These are phyloP conservation scores for Meiosimyza platycephala DNA, from an alignment of 2,888 invertebrate genomes.

Conservation along the genomic window DNA sequence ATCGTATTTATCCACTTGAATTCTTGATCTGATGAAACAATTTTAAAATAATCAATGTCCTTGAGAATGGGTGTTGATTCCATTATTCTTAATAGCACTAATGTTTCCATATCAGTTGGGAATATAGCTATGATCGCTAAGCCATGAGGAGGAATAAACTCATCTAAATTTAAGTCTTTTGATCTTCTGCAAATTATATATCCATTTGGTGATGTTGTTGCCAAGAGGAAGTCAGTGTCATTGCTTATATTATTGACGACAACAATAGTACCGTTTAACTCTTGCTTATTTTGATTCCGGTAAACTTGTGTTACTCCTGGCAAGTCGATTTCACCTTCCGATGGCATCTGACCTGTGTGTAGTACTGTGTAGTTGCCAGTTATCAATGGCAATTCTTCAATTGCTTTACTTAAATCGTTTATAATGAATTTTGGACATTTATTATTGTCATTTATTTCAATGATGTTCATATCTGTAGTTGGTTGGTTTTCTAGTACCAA, in stretches of 20 bases:
- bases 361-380: conserved; percentile 72
- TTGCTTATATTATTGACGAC: background rate
- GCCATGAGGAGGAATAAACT: background rate
- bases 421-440: conserved; percentile 67
- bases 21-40: conserved; percentile 46
- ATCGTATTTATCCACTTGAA: conserved; percentile 51
- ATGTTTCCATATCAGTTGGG: background rate
- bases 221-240: background rate
- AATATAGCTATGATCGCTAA: background rate
- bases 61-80: background rate
- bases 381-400: conserved; percentile 75
- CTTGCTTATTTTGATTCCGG: background rate
- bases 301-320: background rate
- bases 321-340: background rate
- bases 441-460: conserved; percentile 68
- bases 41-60: conserved; percentile 42
- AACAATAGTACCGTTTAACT: background rate
- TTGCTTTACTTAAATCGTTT: conserved; percentile 69
- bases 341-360: background rate
- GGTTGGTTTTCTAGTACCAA: conserved; percentile 76
- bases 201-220: background rate
- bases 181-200: background rate
- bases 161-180: background rate
- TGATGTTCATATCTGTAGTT: conserved; percentile 71
- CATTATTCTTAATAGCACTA: background rate